phyloP scores from a whole-genome alignment of 2,113 vertebrate species.

The Vulpes lagopus region DNA sequence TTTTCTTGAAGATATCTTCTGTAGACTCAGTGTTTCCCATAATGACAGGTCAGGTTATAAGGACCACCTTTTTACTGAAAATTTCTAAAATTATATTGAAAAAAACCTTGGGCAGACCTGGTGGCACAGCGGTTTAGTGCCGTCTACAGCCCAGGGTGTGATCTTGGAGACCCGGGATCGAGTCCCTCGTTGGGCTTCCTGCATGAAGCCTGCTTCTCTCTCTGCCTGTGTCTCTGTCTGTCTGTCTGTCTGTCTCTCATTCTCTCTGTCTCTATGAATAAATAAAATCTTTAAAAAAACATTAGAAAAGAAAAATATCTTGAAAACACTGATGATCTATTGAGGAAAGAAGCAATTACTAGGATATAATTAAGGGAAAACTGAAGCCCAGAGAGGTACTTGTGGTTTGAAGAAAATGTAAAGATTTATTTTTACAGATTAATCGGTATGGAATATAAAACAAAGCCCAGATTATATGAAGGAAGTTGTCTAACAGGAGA shows the following conservation, averaged over 20 bases:
- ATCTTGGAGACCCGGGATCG: no score
- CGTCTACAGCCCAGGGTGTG: no score
- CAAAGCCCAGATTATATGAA: not conserved
- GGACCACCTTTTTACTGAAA: not conserved
- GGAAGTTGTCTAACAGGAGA: not conserved
- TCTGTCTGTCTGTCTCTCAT: no score
- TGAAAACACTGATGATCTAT: not conserved
- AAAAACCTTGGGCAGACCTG: not conserved
- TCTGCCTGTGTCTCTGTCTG: no score
- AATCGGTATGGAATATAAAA: not conserved
- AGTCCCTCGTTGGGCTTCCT: no score
- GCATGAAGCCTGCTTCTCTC: no score
- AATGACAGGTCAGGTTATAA: not conserved
- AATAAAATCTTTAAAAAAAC: no score
- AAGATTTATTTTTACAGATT: not conserved
- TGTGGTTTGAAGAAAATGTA: not conserved
- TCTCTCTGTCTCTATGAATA: no score
- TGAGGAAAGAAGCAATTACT: not conserved
- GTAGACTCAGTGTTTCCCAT: not conserved
- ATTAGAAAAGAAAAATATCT: not conserved
- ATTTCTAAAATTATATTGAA: not conserved
- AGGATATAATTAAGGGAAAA: not conserved
- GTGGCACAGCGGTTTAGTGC: no score
- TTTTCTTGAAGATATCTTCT: not conserved
- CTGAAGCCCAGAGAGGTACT: not conserved